A percentile compares a stretch with the other conserved stretches of the same genome.
Conservation (phyloP, 2,888 invertebrate genomes). For the Adelognathus sp. region DNA sequence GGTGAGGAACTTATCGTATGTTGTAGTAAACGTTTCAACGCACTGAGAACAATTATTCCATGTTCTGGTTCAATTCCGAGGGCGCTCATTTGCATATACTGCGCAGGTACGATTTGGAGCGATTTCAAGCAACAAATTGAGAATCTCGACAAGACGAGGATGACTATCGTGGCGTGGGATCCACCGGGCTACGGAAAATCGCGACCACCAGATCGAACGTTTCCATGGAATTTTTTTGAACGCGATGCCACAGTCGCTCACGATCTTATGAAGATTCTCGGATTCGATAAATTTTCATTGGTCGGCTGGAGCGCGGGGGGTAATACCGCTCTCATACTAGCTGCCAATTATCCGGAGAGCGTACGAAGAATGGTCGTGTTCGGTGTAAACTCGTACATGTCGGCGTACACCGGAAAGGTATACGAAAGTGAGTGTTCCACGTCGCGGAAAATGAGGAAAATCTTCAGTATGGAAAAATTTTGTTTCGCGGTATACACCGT, state of each 20-base stretch:
- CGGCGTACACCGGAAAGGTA: slow-evolving; percentile 85
- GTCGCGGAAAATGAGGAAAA: no score
- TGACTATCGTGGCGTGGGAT: slow-evolving; percentile 90
- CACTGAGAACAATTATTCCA: no score
- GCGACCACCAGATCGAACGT: slow-evolving; percentile 89
- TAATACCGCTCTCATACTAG: slow-evolving; percentile 89
- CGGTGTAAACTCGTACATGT: slow-evolving; percentile 90
- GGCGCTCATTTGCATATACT: no score
- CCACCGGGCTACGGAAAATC: slow-evolving; percentile 94
- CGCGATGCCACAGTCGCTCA: slow-evolving; percentile 89
- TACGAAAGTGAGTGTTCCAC: slow-evolving; percentile 84
- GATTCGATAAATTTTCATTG: slow-evolving; percentile 87
- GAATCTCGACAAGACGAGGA: slow-evolving; percentile 84
- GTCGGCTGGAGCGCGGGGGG: slow-evolving; percentile 97
- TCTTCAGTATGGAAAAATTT: no score
- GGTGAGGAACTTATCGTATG: no score
- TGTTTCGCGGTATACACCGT: no score
- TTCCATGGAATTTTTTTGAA: slow-evolving; percentile 87
- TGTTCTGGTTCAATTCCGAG: no score
- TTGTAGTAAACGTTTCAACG: no score
- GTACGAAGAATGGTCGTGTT: slow-evolving; percentile 89
- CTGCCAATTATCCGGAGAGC: slow-evolving; percentile 86
- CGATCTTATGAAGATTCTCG: slow-evolving; percentile 87
- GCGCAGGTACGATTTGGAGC: slow-evolving; percentile 88
- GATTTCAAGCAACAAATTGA: slow-evolving; percentile 92